A percentile compares a stretch with the other conserved stretches of the same genome.
phyloP scores from a whole-genome alignment of 53 echinoderm and acorn worm species.

The Mesocentrotus franciscanus region DNA sequence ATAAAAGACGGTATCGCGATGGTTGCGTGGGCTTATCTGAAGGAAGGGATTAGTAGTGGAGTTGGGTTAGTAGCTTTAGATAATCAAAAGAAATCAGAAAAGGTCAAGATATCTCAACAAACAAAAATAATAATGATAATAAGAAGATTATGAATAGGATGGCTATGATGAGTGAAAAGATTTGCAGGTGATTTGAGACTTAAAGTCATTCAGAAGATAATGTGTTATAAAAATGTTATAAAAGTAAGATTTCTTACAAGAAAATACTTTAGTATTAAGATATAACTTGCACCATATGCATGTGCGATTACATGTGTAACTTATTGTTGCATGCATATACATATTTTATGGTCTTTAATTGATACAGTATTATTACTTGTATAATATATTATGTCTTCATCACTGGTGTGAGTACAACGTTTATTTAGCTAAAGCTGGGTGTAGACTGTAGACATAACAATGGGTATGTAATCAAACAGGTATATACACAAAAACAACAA shows the following conservation, averaged over 20 bases:
- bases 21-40: conserved; percentile 84
- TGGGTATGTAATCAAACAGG: neutral
- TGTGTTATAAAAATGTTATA: neutral
- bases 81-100: conserved; percentile 48
- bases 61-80: conserved; percentile 66
- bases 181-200: neutral
- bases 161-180: neutral
- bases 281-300: neutral
- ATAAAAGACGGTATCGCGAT: conserved; percentile 79
- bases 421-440: neutral
- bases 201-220: neutral
- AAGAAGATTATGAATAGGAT: conserved; percentile 6
- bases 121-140: neutral
- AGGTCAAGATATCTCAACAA: neutral
- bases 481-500: neutral
- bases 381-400: neutral
- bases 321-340: neutral
- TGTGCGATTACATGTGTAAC: neutral
- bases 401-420: neutral
- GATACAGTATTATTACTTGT: neutral
- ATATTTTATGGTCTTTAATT: too few relatives aligned
- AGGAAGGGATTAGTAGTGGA: conserved; percentile 70
- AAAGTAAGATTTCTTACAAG: neutral
- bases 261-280: conserved; percentile 9
- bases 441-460: neutral